Base-by-base conservation (phyloP, 2,888 invertebrate genomes). In the Cephus sareptanus region DNA sequence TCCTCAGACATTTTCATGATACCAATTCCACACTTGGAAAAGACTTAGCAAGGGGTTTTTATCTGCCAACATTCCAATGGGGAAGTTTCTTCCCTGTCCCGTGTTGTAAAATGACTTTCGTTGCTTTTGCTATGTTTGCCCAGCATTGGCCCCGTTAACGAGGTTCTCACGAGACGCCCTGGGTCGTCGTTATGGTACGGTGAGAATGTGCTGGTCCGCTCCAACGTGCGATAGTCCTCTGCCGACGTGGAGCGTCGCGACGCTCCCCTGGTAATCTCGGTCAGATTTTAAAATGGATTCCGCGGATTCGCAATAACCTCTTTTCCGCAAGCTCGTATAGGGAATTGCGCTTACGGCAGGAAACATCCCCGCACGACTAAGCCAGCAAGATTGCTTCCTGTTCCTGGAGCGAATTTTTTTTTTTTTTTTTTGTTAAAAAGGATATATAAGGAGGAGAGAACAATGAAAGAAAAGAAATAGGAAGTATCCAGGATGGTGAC, bases 301-400 rank as follows among this genome's bases (percentile, higher is more conserved):
- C 77, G 34, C 69, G 75, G 73, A 74, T 81, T 82, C 79, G 84
- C 77, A 68, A 68, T 74, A 78, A 76, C 76, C 79, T 79, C 73
- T 76, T 77, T 76, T 76, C 78, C 77, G 73, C 34, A 69, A 74
- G 40, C 40, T 75, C 77, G 78, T 83, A 81, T 37, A 74, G 81
- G 80, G 79, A 83, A 83, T 82, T 80, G 81, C 81, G 82, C 82
- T 82, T 74, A 56, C 56, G 69, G 56, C 75, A 75, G 70, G 40
- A 69, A 77, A 77, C 70, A 78, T 75, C 75, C 76, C 33, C 81
- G 81, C 81, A 77, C 84, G 81, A 81, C 85, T 87, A 86, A 88
- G 87, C 88, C 83, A 77, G 76, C 75, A 85, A 88, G 86, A 88
- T 88, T 88, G 88, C 87, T 87, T 86, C 83, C 86, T 86, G 85